These are phyloP conservation scores for Amphiprion clarkii DNA, from an alignment of 2,797 vertebrate genomes.

Conservation along the genomic window DNA sequence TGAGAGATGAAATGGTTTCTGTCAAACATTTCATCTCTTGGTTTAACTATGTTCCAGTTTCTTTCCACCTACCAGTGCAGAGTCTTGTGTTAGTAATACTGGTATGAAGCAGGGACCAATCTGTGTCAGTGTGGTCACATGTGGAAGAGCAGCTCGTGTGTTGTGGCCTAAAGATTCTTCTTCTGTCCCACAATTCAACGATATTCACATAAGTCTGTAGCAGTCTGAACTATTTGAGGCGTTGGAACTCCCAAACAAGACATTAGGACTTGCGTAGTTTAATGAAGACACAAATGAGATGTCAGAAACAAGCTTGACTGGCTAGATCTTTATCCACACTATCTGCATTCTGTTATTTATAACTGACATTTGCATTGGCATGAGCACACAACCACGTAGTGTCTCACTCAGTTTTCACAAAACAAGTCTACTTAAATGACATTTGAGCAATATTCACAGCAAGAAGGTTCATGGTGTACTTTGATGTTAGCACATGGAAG, in stretches of 20 bases:
- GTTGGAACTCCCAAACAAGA: neutral
- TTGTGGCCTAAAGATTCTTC: conserved; percentile 54
- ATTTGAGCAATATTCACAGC: no score
- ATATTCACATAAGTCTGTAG: neutral
- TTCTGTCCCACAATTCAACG: conserved; percentile 23
- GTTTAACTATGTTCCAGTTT: conserved; percentile 21
- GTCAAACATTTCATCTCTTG: conserved; percentile 25
- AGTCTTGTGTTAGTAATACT: conserved; percentile 21
- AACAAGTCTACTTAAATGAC: no score
- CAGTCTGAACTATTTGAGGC: neutral
- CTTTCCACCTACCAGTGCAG: conserved; percentile 10
- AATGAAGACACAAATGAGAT: neutral
- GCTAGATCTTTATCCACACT: no score
- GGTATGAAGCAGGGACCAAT: conserved; percentile 28
- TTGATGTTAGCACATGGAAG: no score
- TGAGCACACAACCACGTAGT: no score
- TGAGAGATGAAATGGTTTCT: conserved; percentile 4
- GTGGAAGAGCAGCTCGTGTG: conserved; percentile 24
- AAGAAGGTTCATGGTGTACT: no score
- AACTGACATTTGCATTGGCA: no score
- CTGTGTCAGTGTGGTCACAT: conserved; percentile 62
- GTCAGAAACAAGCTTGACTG: no score
- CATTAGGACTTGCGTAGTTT: neutral
- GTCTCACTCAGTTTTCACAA: no score
- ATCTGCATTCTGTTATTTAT: no score